phyloP scores from a whole-genome alignment of 2,797 vertebrate species.

The Crypturellus tataupa region DNA sequence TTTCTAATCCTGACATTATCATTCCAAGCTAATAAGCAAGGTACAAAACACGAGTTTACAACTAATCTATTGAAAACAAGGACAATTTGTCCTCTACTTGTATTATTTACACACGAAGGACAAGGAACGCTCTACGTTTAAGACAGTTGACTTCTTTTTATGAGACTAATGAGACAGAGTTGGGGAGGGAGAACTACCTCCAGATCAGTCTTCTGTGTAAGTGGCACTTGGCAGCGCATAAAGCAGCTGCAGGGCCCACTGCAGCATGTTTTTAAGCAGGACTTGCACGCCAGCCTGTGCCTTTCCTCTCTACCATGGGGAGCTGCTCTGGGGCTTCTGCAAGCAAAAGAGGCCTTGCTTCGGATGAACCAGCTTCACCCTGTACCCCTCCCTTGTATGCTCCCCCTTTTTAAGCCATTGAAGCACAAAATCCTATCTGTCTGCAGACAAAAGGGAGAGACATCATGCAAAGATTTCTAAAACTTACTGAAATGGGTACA shows the following conservation, averaged over 20 bases:
- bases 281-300: not conserved
- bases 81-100: fast-evolving
- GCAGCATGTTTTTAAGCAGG: fast-evolving
- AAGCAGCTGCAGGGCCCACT: not conserved
- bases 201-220: not conserved
- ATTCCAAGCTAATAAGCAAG: not conserved
- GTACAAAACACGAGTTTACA: fast-evolving
- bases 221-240: too few species aligned
- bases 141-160: not conserved
- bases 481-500: not conserved
- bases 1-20: not conserved
- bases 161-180: not conserved
- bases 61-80: not conserved
- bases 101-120: too few species aligned
- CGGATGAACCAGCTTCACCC: too few species aligned
- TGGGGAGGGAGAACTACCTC: fast-evolving
- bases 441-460: not conserved
- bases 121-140: fast-evolving
- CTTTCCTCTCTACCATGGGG: not conserved
- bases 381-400: fast-evolving
- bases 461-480: not conserved
- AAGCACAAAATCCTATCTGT: not conserved
- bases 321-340: not conserved
- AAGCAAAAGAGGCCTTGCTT: not conserved
- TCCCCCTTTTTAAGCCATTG: not conserved